phyloP scores from a whole-genome alignment of 1,140 invertebrate species.

The Elymnias hypermnestra region DNA sequence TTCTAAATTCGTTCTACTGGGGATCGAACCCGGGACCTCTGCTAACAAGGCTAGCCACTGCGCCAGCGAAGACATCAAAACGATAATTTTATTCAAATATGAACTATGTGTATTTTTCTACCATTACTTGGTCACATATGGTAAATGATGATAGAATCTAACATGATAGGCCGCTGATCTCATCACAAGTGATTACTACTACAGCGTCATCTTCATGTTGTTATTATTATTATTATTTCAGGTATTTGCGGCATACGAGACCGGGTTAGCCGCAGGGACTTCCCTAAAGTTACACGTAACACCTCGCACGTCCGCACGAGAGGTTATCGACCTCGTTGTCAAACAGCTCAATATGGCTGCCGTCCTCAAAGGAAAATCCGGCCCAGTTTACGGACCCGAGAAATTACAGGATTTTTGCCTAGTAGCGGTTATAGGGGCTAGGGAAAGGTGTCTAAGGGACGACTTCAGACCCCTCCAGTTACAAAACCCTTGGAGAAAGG shows the following conservation, averaged over 20 bases:
- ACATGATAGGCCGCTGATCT: too few relatives aligned
- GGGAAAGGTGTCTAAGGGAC: slow-evolving; percentile 93
- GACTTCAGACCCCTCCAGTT: slow-evolving; percentile 94
- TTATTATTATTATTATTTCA: slow-evolving; percentile 71
- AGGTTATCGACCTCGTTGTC: slow-evolving; percentile 95
- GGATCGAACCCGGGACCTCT: too few relatives aligned
- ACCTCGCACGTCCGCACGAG: slow-evolving; percentile 90
- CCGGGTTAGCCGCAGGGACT: slow-evolving; percentile 92
- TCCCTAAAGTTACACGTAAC: slow-evolving; percentile 95
- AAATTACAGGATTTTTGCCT: slow-evolving; percentile 92
- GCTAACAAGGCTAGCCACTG: too few relatives aligned
- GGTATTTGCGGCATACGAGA: slow-evolving; percentile 97
- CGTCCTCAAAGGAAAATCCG: slow-evolving; percentile 88
- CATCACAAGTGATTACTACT: too few relatives aligned
- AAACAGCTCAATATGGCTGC: slow-evolving; percentile 96
- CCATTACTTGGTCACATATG: too few relatives aligned
- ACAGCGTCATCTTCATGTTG: too few relatives aligned
- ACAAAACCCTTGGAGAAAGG: slow-evolving; percentile 96
- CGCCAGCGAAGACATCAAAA: too few relatives aligned
- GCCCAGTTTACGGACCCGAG: slow-evolving; percentile 89
- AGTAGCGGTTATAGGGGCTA: slow-evolving; percentile 94
- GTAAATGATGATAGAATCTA: too few relatives aligned
- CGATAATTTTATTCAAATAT: too few relatives aligned
- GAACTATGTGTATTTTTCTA: too few relatives aligned
- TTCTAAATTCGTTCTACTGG: too few relatives aligned